Percentiles rank a stretch among this genome's conserved stretches.
These are phyloP conservation scores for Acrocephalus scirpaceus DNA, from an alignment of 2,797 vertebrate genomes.

Conservation along the genomic window DNA sequence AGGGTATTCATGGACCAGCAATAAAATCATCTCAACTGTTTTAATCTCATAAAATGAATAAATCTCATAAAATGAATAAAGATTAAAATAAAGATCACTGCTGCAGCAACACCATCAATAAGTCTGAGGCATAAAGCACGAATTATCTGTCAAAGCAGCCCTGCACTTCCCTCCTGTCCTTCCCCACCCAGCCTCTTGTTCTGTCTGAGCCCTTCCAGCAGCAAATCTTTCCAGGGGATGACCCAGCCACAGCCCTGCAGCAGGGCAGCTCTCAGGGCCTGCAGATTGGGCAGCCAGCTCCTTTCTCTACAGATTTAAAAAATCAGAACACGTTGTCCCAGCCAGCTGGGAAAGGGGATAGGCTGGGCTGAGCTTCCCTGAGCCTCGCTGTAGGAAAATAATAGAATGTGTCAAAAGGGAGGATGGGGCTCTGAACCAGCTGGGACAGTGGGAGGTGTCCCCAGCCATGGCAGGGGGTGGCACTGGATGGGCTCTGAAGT, in stretches of 20 bases:
- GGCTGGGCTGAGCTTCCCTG: not conserved
- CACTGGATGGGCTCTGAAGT: not conserved
- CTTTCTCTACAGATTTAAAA: not conserved
- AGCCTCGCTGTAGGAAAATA: fast-evolving
- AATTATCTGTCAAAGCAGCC: not conserved
- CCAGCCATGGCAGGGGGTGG: not conserved
- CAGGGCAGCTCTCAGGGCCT: not conserved
- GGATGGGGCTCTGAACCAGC: not conserved
- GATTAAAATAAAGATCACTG: too few relatives aligned
- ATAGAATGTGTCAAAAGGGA: fast-evolving
- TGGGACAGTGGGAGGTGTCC: not conserved
- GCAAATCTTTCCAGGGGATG: not conserved
- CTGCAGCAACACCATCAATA: not conserved
- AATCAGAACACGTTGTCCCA: not conserved
- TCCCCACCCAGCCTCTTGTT: not conserved
- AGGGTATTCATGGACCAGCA: not conserved
- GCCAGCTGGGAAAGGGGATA: not conserved
- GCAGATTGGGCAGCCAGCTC: not conserved
- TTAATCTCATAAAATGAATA: too few relatives aligned
- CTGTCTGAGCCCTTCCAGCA: not conserved
- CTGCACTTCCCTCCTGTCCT: not conserved
- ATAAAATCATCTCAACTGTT: not conserved
- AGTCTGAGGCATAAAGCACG: not conserved
- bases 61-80: too few relatives aligned
- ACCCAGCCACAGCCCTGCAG: not conserved